These are phyloP conservation scores for Pseudomugil tenellus DNA, from an alignment of 2,797 vertebrate species.

Conservation along the genomic window DNA sequence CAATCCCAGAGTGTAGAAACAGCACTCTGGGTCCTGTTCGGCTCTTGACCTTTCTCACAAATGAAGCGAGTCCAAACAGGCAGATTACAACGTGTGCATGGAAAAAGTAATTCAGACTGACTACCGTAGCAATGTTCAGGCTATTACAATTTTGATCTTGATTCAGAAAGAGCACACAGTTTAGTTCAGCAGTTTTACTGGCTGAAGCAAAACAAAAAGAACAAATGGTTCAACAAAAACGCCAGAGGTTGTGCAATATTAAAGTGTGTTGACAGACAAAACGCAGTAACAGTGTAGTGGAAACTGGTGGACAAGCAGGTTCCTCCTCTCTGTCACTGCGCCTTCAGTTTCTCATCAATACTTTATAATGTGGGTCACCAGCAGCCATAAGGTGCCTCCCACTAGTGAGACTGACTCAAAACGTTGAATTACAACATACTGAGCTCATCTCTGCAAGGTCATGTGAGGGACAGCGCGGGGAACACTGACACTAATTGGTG, in stretches of 20 bases:
- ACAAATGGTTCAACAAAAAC: slow-evolving; percentile 20
- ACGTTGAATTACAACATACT: slow-evolving; percentile 72
- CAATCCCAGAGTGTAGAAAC: slow-evolving; percentile 28
- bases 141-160: slow-evolving; percentile 14
- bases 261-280: slow-evolving; percentile 55
- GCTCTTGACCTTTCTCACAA: slow-evolving; percentile 62
- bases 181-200: background rate
- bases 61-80: slow-evolving; percentile 32
- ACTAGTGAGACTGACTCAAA: slow-evolving; percentile 59
- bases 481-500: slow-evolving; percentile 71
- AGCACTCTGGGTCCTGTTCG: slow-evolving; percentile 34
- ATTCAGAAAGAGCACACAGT: background rate
- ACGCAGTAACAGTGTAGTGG: slow-evolving; percentile 17
- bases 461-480: slow-evolving; percentile 52
- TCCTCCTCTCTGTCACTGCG: slow-evolving; percentile 37
- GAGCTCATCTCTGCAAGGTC: slow-evolving; percentile 72
- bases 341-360: slow-evolving; percentile 76
- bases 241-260: slow-evolving; percentile 44
- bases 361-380: slow-evolving; percentile 67
- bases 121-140: background rate
- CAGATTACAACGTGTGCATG: background rate
- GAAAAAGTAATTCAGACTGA: slow-evolving; percentile 12
- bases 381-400: slow-evolving; percentile 49
- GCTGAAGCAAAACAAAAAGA: slow-evolving; percentile 9
- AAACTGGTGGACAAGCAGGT: slow-evolving; percentile 37